phyloP scores from a whole-genome alignment of 2,797 vertebrate species.

The Perodicticus potto region DNA sequence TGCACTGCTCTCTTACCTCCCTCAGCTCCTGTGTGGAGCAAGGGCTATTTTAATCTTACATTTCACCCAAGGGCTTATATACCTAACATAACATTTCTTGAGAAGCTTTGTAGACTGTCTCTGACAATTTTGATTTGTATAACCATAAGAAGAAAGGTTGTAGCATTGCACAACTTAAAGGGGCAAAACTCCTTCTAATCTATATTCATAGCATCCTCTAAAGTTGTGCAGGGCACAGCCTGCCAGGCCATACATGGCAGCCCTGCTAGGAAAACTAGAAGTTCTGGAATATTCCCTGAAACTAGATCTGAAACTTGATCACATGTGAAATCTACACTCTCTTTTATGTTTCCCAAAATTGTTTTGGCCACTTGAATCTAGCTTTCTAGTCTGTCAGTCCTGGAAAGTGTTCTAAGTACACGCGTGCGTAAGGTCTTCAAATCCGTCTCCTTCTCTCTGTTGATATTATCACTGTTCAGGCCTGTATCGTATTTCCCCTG shows the following conservation, averaged over 20 bases:
- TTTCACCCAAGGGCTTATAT: not conserved
- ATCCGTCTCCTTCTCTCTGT: not conserved
- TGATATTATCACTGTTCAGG: not conserved
- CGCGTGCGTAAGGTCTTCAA: not conserved
- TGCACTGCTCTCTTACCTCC: not conserved
- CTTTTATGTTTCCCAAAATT: not conserved
- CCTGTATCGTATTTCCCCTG: not conserved
- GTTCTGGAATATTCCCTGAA: not conserved
- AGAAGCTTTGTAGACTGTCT: not conserved
- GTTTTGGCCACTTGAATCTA: not conserved
- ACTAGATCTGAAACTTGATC: slow-evolving; percentile 24
- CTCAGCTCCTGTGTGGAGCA: not conserved
- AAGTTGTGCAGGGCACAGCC: not conserved
- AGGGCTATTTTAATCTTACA: not conserved
- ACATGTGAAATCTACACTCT: not conserved
- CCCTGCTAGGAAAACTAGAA: not conserved
- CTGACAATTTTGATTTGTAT: not conserved
- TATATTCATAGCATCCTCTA: not conserved
- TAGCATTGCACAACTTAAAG: not conserved
- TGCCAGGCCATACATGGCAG: accelerated
- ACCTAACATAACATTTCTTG: not conserved
- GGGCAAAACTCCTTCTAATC: not conserved
- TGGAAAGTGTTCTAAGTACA: not conserved
- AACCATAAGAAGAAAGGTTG: not conserved
- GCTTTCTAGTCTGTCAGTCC: not conserved